phyloP scores from a whole-genome alignment of 2,888 invertebrate species.

The Habrosyne pyritoides region DNA sequence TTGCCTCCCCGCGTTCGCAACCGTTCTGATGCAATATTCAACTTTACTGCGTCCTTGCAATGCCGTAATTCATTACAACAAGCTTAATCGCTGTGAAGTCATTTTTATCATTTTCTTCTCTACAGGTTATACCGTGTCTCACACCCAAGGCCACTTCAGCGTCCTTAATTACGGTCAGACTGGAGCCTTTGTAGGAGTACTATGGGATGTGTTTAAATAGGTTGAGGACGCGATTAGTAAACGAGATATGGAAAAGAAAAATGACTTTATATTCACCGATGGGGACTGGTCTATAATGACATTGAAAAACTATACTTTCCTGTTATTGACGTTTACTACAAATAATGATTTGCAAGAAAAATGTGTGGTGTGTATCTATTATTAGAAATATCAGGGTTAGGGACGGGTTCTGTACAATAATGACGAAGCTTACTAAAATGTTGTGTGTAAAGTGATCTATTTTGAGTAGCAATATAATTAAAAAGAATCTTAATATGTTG shows the following conservation, averaged over 20 bases:
- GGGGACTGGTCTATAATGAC: background rate
- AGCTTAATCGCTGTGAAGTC: slow-evolving; percentile 71
- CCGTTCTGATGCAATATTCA: slow-evolving; percentile 82
- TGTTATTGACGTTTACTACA: background rate
- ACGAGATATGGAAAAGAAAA: slow-evolving; percentile 21
- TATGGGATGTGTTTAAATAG: slow-evolving; percentile 47
- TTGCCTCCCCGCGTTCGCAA: slow-evolving; percentile 75
- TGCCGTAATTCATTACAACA: slow-evolving; percentile 83
- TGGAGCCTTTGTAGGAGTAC: slow-evolving; percentile 51
- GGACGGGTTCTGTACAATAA: no score
- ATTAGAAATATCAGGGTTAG: no score
- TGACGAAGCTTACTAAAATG: no score
- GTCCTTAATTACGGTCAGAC: slow-evolving; percentile 67
- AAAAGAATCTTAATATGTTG: no score
- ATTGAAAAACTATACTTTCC: no score
- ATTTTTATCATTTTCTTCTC: slow-evolving; percentile 73
- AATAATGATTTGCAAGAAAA: background rate
- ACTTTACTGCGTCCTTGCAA: slow-evolving; percentile 83
- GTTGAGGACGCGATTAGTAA: slow-evolving; percentile 30
- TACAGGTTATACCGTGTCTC: slow-evolving; percentile 59
- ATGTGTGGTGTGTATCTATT: no score
- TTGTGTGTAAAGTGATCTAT: no score
- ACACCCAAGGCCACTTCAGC: slow-evolving; percentile 70
- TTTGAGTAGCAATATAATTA: no score
- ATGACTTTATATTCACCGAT: slow-evolving; percentile 8